These are phyloP conservation scores for Pandemis corylana DNA, from an alignment of 2,888 invertebrate species.

Conservation along the genomic window DNA sequence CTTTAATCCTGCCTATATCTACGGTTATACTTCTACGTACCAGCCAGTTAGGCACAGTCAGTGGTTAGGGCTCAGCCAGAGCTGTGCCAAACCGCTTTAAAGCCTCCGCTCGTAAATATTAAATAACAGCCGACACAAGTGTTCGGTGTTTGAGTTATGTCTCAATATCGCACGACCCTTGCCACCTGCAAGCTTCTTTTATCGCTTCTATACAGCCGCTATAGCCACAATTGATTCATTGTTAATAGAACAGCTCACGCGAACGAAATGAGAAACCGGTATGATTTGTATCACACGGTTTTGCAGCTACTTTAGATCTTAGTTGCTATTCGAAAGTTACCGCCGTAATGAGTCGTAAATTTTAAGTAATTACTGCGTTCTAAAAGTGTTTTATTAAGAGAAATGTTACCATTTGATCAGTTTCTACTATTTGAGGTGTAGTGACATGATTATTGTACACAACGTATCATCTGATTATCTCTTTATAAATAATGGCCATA, in stretches of 20 bases:
- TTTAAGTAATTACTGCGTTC: neutral
- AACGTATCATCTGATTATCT: neutral
- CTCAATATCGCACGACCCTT: conserved; percentile 72
- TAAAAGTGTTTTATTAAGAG: neutral
- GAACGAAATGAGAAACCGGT: conserved; percentile 40
- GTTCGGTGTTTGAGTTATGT: conserved; percentile 67
- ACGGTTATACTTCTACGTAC: neutral
- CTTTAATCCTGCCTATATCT: neutral
- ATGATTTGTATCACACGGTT: conserved; percentile 31
- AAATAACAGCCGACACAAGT: conserved; percentile 66
- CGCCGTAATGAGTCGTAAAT: neutral
- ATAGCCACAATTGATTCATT: conserved; percentile 61
- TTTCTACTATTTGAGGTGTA: neutral
- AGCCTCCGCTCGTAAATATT: conserved; percentile 63
- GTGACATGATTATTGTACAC: neutral
- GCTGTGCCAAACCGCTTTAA: conserved; percentile 37
- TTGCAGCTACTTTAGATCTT: conserved; percentile 1
- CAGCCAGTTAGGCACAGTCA: neutral
- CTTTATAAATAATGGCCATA: neutral
- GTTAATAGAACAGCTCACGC: conserved; percentile 65
- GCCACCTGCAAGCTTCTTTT: conserved; percentile 61
- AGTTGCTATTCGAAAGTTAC: conserved; percentile 15
- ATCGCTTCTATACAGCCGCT: conserved; percentile 48
- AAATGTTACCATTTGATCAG: neutral
- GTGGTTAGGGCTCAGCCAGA: neutral